Base-by-base conservation (phyloP, 1,140 invertebrate genomes). In the Mylabris phalerata region DNA sequence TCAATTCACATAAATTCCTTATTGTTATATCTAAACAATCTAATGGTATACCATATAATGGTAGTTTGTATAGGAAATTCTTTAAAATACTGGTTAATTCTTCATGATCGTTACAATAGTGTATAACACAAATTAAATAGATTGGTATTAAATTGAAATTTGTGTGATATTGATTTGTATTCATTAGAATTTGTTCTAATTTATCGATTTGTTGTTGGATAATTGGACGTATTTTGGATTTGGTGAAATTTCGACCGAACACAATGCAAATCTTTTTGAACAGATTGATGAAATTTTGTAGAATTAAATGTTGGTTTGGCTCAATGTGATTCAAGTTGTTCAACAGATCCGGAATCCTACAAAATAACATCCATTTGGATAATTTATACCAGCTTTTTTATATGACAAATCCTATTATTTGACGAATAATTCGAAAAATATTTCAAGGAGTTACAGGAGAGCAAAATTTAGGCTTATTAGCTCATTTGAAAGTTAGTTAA, bases 131-230 rank as follows among this genome's bases (percentile, higher is more conserved):
- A 32, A 75, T 72, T 4, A 79, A 67, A 70, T 82, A 84, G 0
- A 83, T 76, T 43, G 82, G 79, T 40, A 84, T 75, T 45, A 81
- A 64, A 61, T 79, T 75, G 38, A 79, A 74, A 46, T 76, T 78
- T 13, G 80, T 75, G 55, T 65, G 73, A 58, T 71, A 66, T 55
- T 71, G 60, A 61, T 69, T 58, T 25, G 76, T 68, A 63, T 68
- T 73, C 38, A 69, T 70, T 19, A 77, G 65, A 46, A 67, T 65
- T 44, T 68, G 62, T 60, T 76, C 78, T 39, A 75, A 52, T 62
- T 67, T 67, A 62, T 76, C 68, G n/a, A 82, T 68, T 6, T 77
- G 70, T 39, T 76, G 73, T 45, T 75, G 63, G 65, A 83, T 79
- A 19, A 79, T 68, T 11, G 79, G 78, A 59, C 78, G 77, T 13